Conservation (phyloP, 2,888 invertebrate species). For the Pedicia rivosa region DNA sequence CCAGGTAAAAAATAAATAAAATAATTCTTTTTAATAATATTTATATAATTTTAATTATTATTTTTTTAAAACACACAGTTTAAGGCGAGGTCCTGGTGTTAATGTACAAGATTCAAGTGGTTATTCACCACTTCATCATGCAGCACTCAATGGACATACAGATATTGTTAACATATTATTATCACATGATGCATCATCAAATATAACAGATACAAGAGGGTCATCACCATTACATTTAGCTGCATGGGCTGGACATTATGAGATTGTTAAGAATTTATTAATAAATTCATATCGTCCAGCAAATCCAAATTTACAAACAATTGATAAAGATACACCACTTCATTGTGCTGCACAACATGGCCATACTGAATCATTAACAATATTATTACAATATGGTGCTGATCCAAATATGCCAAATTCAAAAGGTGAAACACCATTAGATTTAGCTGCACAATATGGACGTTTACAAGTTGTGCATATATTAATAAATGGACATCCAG, state of each 20-base stretch:
- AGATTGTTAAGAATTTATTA: slow-evolving; percentile 72
- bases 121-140: slow-evolving; percentile 86
- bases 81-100: slow-evolving; percentile 76
- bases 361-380: slow-evolving; percentile 67
- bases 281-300: slow-evolving; percentile 67
- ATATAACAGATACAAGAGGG: slow-evolving; percentile 76
- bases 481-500: slow-evolving; percentile 68
- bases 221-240: slow-evolving; percentile 87
- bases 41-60: not conserved
- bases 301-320: slow-evolving; percentile 73
- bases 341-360: slow-evolving; percentile 91
- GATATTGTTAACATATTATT: slow-evolving; percentile 73
- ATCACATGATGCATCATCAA: slow-evolving; percentile 67
- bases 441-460: slow-evolving; percentile 87
- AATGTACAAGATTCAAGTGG: slow-evolving; percentile 89
- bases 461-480: slow-evolving; percentile 71
- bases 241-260: slow-evolving; percentile 85
- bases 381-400: slow-evolving; percentile 69
- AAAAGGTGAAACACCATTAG: slow-evolving; percentile 81
- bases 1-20: slow-evolving; percentile 48
- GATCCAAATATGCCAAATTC: slow-evolving; percentile 78
- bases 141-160: slow-evolving; percentile 81
- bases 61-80: slow-evolving; percentile 32
- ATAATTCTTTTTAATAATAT: not conserved
- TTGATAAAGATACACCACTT: slow-evolving; percentile 80